These are phyloP conservation scores for Pelagia noctiluca DNA, from an alignment of 30 jellyfish, hydroid and myxozoan genomes.

Conservation along the genomic window DNA sequence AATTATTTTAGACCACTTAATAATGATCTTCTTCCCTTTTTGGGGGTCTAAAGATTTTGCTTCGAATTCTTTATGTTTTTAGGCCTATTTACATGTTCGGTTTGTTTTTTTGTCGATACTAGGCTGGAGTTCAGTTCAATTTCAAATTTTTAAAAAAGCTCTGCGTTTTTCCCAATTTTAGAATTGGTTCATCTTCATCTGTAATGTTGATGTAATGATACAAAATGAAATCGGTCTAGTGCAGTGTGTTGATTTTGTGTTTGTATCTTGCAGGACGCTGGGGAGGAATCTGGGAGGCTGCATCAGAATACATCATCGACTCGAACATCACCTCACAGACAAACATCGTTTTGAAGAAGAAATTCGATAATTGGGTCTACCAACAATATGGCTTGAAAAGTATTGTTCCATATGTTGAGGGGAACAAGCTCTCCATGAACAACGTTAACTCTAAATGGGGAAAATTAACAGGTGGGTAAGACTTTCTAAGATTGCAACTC, in stretches of 20 bases:
- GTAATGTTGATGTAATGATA: too few species aligned
- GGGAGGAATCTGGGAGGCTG: conserved; percentile 98
- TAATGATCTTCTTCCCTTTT: too few species aligned
- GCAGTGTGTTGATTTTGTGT: neutral
- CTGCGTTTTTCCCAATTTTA: too few species aligned
- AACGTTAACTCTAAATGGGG: conserved; percentile 53
- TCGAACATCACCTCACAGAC: conserved; percentile 64
- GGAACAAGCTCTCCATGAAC: conserved; percentile 64
- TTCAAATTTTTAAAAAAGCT: too few species aligned
- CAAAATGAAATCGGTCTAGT: too few species aligned
- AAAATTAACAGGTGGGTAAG: conserved; percentile 72
- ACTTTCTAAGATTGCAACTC: neutral
- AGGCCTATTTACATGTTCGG: too few species aligned
- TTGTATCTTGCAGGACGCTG: conserved; percentile 70
- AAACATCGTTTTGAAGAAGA: conserved; percentile 67
- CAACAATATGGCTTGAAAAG: conserved; percentile 37
- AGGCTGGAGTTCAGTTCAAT: too few species aligned
- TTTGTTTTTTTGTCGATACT: too few species aligned
- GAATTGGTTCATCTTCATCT: too few species aligned
- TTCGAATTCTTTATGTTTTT: too few species aligned
- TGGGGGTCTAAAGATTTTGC: too few species aligned
- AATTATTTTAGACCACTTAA: too few species aligned
- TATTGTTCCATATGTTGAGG: conserved; percentile 73
- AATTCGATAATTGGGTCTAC: conserved; percentile 78
- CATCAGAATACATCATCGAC: conserved; percentile 59